A percentile compares a stretch with the other conserved stretches of the same genome.
Evolutionary conservation across 2,888 invertebrate genomes (phyloP).

Genomic region (Synanthedon formicaeformis): DNA sequence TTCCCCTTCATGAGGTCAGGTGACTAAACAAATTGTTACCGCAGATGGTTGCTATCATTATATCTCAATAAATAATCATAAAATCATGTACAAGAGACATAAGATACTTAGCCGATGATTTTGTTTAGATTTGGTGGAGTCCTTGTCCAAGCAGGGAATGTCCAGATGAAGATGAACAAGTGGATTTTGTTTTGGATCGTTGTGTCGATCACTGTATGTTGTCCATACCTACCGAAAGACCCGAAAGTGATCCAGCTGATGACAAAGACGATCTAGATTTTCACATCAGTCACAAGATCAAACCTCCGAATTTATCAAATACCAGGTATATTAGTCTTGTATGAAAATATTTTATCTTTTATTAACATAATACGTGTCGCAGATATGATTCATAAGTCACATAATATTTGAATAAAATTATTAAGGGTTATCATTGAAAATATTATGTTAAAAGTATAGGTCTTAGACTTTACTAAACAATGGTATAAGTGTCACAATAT

Average conservation of each 20-base stretch:
- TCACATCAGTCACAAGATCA: slow-evolving; percentile 64
- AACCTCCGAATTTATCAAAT: slow-evolving; percentile 47
- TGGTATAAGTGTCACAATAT: background rate
- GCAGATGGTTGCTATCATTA: too few species aligned
- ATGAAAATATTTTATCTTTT: too few species aligned
- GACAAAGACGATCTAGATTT: slow-evolving; percentile 69
- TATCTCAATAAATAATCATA: too few species aligned
- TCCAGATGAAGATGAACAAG: slow-evolving; percentile 78
- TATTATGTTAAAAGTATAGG: too few species aligned
- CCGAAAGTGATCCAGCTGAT: slow-evolving; percentile 46
- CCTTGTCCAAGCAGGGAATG: slow-evolving; percentile 84
- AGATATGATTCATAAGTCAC: too few species aligned
- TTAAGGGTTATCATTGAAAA: too few species aligned
- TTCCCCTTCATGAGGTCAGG: slow-evolving; percentile 9
- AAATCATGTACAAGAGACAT: background rate
- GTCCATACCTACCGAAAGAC: slow-evolving; percentile 49
- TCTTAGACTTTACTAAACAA: background rate
- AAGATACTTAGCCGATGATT: background rate
- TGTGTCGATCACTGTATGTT: slow-evolving; percentile 80
- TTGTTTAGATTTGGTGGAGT: slow-evolving; percentile 81
- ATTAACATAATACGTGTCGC: too few species aligned
- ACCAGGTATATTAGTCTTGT: slow-evolving; percentile 25
- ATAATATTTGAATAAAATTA: too few species aligned
- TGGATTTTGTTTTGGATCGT: slow-evolving; percentile 78
- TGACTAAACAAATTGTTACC: background rate